Percentiles rank a stretch among this genome's conserved stretches.
phyloP scores from a whole-genome alignment of 2,797 vertebrate species.

The Capromys pilorides region DNA sequence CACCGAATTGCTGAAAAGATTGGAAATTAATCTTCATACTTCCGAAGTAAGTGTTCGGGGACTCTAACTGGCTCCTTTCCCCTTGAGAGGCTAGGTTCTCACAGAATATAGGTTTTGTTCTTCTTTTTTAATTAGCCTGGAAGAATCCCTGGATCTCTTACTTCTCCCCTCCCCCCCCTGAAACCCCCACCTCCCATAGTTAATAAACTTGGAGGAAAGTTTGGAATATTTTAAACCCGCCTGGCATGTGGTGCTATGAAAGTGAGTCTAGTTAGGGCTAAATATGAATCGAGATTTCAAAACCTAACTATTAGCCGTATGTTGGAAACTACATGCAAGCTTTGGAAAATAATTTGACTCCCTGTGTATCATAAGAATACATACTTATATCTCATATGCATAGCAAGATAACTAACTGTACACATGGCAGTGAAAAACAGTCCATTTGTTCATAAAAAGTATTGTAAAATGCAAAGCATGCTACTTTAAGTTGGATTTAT shows the following conservation, averaged over 20 bases:
- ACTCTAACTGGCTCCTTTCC: conserved; percentile 52
- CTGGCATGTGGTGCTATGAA: conserved; percentile 69
- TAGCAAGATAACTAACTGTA: conserved; percentile 48
- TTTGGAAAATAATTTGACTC: conserved; percentile 76
- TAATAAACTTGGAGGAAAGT: conserved; percentile 85
- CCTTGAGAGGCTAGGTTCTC: conserved; percentile 62
- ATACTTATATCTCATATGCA: conserved; percentile 11
- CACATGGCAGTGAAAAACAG: conserved; percentile 51
- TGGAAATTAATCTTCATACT: conserved; percentile 79
- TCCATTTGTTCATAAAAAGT: conserved; percentile 62
- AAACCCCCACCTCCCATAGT: conserved; percentile 55
- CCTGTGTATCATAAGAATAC: background rate
- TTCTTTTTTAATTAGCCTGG: conserved; percentile 78
- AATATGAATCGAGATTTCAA: conserved; percentile 61
- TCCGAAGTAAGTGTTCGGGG: conserved; percentile 61
- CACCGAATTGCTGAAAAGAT: conserved; percentile 66
- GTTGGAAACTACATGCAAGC: conserved; percentile 52
- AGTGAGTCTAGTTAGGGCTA: conserved; percentile 66
- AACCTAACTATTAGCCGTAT: conserved; percentile 67
- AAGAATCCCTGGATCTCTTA: conserved; percentile 62
- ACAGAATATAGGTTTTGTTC: conserved; percentile 74
- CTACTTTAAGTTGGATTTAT: conserved; percentile 62
- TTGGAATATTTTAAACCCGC: conserved; percentile 84
- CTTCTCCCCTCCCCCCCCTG: conserved; percentile 22
- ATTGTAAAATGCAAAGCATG: conserved; percentile 70